Evolutionary conservation across 2,888 invertebrate species (phyloP).

Genomic region (Stenolophus ochropezus): DNA sequence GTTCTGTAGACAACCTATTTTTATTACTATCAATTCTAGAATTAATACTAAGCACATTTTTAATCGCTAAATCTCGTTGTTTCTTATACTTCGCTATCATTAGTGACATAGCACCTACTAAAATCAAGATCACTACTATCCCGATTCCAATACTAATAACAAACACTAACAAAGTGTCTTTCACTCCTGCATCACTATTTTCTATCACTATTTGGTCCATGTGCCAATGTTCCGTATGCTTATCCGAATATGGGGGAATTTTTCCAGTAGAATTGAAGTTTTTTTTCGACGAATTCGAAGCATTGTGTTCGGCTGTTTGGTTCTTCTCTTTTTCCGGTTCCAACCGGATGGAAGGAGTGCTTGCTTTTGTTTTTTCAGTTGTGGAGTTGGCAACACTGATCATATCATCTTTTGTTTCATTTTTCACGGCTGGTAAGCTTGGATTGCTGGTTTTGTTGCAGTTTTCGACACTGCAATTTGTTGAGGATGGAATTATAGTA

Average conservation of each 20-base stretch:
- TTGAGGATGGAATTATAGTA: neutral
- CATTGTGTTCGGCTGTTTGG: neutral
- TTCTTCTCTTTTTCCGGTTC: slow-evolving; percentile 17
- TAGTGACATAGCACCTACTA: slow-evolving; percentile 35
- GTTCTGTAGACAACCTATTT: slow-evolving; percentile 47
- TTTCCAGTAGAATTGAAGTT: slow-evolving; percentile 55
- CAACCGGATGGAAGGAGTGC: neutral
- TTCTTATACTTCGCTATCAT: slow-evolving; percentile 49
- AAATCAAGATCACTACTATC: slow-evolving; percentile 49
- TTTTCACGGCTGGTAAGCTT: neutral
- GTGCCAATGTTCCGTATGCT: slow-evolving; percentile 28
- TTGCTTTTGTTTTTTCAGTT: neutral
- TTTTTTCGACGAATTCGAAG: slow-evolving; percentile 49
- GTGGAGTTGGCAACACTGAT: neutral
- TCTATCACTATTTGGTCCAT: slow-evolving; percentile 51
- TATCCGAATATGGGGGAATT: slow-evolving; percentile 54
- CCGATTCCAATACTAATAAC: slow-evolving; percentile 46
- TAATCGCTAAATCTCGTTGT: slow-evolving; percentile 23
- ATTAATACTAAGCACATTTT: slow-evolving; percentile 18
- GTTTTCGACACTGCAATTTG: slow-evolving; percentile 6
- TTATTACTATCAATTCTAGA: slow-evolving; percentile 35
- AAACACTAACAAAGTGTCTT: slow-evolving; percentile 42
- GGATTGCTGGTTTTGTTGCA: neutral
- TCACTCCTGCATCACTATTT: slow-evolving; percentile 25
- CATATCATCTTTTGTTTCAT: slow-evolving; percentile 33